Evolutionary conservation across 2,888 invertebrate genomes (phyloP).

Genomic region (Lasioglossum marginatum): DNA sequence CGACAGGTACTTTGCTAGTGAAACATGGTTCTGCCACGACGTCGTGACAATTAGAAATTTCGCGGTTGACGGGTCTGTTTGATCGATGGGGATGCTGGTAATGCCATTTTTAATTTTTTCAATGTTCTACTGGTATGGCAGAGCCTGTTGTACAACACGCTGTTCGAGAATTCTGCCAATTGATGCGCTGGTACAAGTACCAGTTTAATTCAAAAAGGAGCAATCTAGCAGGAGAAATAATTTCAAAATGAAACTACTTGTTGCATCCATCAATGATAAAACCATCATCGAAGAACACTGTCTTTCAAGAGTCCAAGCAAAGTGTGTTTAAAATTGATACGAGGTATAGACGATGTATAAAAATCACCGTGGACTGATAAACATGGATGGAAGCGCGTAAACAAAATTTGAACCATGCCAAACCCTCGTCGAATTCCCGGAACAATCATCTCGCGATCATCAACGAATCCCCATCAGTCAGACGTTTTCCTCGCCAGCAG

Average conservation of each 20-base stretch:
- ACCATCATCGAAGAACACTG: no score
- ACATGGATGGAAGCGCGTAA: background rate
- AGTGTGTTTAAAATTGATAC: background rate
- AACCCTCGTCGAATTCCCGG: background rate
- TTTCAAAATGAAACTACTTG: no score
- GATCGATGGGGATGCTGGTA: background rate
- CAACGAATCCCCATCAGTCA: background rate
- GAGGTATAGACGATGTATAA: background rate
- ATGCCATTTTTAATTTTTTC: background rate
- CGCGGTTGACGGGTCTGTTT: background rate
- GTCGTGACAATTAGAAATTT: slow-evolving; percentile 6
- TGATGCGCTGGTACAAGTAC: background rate
- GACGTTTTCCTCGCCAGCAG: background rate
- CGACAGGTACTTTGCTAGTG: background rate
- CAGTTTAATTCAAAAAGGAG: background rate
- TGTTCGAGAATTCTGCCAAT: background rate
- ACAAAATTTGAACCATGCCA: background rate
- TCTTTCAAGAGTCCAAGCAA: no score
- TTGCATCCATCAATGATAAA: no score
- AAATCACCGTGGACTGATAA: background rate
- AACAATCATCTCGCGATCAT: background rate
- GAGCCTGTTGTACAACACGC: background rate
- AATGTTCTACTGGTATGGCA: background rate
- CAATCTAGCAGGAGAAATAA: background rate
- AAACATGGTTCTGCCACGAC: background rate